Percentiles rank a stretch among this genome's conserved stretches.
Conservation (phyloP, 2,113 vertebrate species). For the Psammodynastes pulverulentus region DNA sequence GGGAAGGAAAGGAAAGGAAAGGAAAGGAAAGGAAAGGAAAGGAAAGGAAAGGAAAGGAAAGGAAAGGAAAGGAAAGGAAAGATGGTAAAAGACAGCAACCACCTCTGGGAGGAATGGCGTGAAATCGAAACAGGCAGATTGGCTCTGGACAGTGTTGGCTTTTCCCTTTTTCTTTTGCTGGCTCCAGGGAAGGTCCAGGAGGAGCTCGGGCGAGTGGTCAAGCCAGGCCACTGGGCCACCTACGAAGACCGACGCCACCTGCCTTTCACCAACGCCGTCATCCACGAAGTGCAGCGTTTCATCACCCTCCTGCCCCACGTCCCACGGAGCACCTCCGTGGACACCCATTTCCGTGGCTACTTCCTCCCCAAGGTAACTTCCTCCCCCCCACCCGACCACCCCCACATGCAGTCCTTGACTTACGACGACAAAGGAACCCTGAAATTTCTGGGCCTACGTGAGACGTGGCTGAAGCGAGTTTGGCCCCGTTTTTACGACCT, state of each 20-base stretch:
- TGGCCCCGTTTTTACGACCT: no score
- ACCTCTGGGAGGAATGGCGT: neutral
- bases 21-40: no score
- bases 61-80: no score
- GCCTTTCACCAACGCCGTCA: constrained; percentile 82
- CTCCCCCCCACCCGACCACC: no score
- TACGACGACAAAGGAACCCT: no score
- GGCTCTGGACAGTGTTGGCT: neutral
- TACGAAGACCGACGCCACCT: constrained; percentile 63
- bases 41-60: no score
- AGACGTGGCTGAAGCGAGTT: no score
- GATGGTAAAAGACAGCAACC: neutral
- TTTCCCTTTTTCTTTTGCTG: neutral
- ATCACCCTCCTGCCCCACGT: constrained; percentile 76
- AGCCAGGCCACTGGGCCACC: constrained; percentile 37
- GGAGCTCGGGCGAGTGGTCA: constrained; percentile 63
- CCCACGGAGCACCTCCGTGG: constrained; percentile 58
- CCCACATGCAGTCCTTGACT: no score
- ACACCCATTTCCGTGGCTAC: constrained; percentile 67
- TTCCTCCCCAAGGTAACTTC: constrained; percentile 72
- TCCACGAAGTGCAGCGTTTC: constrained; percentile 87
- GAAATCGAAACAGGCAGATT: neutral
- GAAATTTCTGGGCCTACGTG: accelerated
- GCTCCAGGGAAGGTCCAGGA: constrained; percentile 67
- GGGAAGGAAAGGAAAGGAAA: no score